Conservation (phyloP, 2,888 invertebrate species). For the Harpalus rufipes region DNA sequence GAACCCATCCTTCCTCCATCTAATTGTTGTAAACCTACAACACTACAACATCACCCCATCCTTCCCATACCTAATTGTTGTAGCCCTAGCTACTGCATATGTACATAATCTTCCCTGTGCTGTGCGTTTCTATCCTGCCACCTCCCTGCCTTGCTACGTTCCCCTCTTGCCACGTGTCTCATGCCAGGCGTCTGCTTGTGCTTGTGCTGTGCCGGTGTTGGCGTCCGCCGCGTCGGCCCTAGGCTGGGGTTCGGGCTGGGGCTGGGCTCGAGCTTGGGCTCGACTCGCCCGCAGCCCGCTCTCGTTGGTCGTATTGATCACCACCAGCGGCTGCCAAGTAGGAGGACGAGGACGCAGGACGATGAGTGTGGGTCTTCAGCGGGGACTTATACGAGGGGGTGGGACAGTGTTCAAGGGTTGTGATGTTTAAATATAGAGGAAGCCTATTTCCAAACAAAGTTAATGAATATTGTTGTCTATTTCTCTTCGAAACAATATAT, state of each 20-base stretch:
- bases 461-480: too few species aligned
- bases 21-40: background rate
- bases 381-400: background rate
- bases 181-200: conserved; percentile 12
- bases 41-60: background rate
- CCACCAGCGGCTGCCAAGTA: conserved; percentile 28
- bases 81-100: background rate
- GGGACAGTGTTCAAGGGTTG: background rate
- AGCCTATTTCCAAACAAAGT: too few species aligned
- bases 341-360: conserved; percentile 10
- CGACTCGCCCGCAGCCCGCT: conserved; percentile 7
- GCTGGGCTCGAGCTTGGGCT: too few species aligned
- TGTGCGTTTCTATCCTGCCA: background rate
- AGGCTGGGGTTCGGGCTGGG: background rate
- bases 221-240: conserved; percentile 36
- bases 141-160: background rate
- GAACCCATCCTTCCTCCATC: too few species aligned
- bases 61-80: too few species aligned
- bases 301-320: conserved; percentile 34
- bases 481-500: too few species aligned
- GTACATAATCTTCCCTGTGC: background rate
- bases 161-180: background rate
- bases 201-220: conserved; percentile 5
- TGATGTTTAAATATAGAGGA: too few species aligned
- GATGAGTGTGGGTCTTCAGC: conserved; percentile 30